These are phyloP conservation scores for Psix sp. DNA, from an alignment of 1,140 invertebrate species.

Conservation along the genomic window DNA sequence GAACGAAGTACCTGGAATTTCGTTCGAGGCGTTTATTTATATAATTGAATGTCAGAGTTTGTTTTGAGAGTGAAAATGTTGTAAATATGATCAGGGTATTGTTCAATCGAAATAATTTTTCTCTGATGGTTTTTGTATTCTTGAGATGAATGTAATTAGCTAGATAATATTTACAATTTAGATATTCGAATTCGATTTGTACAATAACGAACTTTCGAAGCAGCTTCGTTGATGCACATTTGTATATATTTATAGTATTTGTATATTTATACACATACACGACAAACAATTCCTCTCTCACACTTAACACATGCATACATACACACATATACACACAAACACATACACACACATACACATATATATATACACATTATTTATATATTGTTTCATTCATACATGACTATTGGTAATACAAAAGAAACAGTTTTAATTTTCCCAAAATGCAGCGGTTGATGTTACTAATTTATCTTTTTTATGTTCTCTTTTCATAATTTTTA, in stretches of 20 bases:
- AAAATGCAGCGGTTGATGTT: too few relatives aligned
- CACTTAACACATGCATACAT: too few relatives aligned
- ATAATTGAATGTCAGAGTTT: slow-evolving; percentile 40
- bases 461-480: too few relatives aligned
- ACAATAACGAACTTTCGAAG: slow-evolving; percentile 62
- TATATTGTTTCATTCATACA: slow-evolving; percentile 72
- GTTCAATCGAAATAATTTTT: too few relatives aligned
- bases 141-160: too few relatives aligned
- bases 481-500: too few relatives aligned
- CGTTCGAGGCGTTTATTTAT: slow-evolving; percentile 14
- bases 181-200: slow-evolving; percentile 50
- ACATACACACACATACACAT: too few relatives aligned
- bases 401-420: slow-evolving; percentile 72
- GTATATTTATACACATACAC: too few relatives aligned
- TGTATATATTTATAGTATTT: too few relatives aligned
- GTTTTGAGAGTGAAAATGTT: slow-evolving; percentile 56
- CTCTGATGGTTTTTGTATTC: slow-evolving; percentile 32
- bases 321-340: too few relatives aligned
- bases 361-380: slow-evolving; percentile 67
- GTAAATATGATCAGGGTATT: slow-evolving; percentile 73
- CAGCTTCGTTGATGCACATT: slow-evolving; percentile 66
- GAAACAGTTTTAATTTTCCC: too few relatives aligned
- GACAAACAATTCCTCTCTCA: too few relatives aligned
- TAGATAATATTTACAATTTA: slow-evolving; percentile 43
- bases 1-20: slow-evolving; percentile 18